Conservation (phyloP, 2,113 vertebrate genomes). For the Microtus richardsoni region DNA sequence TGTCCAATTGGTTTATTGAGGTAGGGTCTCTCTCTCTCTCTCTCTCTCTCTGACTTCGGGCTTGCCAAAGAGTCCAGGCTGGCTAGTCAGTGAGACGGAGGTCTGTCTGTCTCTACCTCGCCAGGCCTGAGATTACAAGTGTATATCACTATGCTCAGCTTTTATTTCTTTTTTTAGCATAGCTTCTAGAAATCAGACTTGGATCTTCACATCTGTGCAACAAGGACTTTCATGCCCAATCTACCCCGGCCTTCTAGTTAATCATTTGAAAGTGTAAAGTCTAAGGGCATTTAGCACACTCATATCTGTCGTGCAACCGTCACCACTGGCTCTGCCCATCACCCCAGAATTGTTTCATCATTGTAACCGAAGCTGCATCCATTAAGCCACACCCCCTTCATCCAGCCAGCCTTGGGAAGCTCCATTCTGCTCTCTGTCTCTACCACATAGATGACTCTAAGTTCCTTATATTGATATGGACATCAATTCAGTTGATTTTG, state of each 20-base stretch:
- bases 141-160: not conserved
- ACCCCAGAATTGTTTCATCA: no score
- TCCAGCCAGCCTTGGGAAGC: not conserved
- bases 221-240: not conserved
- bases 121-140: not conserved
- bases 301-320: no score
- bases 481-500: not conserved
- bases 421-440: not conserved
- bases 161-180: not conserved
- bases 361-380: not conserved
- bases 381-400: not conserved
- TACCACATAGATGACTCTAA: not conserved
- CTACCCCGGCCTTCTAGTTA: not conserved
- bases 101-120: not conserved
- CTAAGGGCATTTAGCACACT: not conserved
- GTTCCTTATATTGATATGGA: not conserved
- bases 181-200: not conserved
- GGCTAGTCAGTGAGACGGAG: not conserved
- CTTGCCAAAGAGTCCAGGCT: not conserved
- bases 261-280: not conserved
- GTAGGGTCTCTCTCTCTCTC: not conserved
- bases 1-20: not conserved
- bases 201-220: not conserved
- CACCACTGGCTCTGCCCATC: not conserved
- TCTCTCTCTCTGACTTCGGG: not conserved